phyloP scores from a whole-genome alignment of 2,888 invertebrate species.

The Psococerastis gibbosa region DNA sequence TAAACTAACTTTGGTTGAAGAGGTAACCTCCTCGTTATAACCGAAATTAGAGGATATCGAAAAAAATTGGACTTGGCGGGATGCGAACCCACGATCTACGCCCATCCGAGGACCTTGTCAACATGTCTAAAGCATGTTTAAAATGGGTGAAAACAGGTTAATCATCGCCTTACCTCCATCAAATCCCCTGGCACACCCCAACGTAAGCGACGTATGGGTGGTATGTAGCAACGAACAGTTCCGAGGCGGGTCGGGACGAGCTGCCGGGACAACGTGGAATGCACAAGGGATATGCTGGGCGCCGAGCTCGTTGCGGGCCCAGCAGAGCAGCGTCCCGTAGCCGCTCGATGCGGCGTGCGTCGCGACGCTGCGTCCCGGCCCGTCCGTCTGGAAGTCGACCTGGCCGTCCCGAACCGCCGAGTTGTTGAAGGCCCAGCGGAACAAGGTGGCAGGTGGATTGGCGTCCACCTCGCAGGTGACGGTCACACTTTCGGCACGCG shows the following conservation, averaged over 20 bases:
- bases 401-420: slow-evolving; percentile 17
- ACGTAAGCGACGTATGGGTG: slow-evolving; percentile 21
- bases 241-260: slow-evolving; percentile 24
- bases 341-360: slow-evolving; percentile 24
- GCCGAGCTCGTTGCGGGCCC: slow-evolving; percentile 18
- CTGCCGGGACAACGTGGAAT: slow-evolving; percentile 20
- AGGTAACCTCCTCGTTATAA: too few species aligned
- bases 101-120: too few species aligned
- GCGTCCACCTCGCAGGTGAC: slow-evolving; percentile 23
- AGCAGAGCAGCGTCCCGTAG: slow-evolving; percentile 19
- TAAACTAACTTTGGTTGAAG: too few species aligned
- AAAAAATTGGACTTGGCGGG: too few species aligned
- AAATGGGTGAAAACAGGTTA: too few species aligned
- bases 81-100: too few species aligned
- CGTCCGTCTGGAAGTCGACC: slow-evolving; percentile 20
- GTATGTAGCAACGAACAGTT: slow-evolving; percentile 24
- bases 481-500: slow-evolving; percentile 16
- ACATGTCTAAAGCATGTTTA: too few species aligned
- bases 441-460: slow-evolving; percentile 23
- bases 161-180: slow-evolving; percentile 3
- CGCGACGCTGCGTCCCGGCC: slow-evolving; percentile 22
- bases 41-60: too few species aligned
- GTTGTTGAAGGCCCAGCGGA: slow-evolving; percentile 26
- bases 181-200: neutral
- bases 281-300: slow-evolving; percentile 19